phyloP scores from a whole-genome alignment of 2,113 vertebrate genomes.

The Passer domesticus region DNA sequence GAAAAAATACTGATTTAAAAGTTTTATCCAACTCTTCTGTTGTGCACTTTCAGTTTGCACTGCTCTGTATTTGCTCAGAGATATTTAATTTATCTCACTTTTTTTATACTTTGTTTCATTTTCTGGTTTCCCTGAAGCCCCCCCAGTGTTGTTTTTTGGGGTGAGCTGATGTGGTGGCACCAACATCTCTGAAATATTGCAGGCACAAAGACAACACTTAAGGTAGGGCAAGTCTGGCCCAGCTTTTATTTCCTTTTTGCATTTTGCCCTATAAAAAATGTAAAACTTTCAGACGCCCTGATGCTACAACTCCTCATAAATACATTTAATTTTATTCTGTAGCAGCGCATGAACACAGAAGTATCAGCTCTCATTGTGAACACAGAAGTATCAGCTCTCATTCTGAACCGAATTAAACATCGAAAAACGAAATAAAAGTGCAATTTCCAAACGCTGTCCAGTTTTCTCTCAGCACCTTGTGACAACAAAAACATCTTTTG shows the following conservation, averaged over 20 bases:
- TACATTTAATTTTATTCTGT: not conserved
- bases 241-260: not conserved
- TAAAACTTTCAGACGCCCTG: not conserved
- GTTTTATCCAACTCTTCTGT: not conserved
- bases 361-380: not conserved
- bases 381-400: not conserved
- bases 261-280: not conserved
- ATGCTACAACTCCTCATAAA: not conserved
- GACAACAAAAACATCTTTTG: not conserved
- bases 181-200: not conserved
- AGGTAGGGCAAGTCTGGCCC: not conserved
- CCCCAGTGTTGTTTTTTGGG: not conserved
- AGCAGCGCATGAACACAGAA: not conserved
- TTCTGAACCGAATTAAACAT: not conserved
- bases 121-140: not conserved
- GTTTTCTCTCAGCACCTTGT: not conserved
- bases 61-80: not conserved
- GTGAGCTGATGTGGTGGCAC: not conserved
- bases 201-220: not conserved
- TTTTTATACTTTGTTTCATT: not conserved
- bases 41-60: not conserved
- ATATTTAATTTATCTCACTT: not conserved
- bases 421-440: not conserved
- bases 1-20: not conserved
- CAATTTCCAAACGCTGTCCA: rapidly evolving